Conservation (phyloP, 2,888 invertebrate genomes). For the Nineta flava region DNA sequence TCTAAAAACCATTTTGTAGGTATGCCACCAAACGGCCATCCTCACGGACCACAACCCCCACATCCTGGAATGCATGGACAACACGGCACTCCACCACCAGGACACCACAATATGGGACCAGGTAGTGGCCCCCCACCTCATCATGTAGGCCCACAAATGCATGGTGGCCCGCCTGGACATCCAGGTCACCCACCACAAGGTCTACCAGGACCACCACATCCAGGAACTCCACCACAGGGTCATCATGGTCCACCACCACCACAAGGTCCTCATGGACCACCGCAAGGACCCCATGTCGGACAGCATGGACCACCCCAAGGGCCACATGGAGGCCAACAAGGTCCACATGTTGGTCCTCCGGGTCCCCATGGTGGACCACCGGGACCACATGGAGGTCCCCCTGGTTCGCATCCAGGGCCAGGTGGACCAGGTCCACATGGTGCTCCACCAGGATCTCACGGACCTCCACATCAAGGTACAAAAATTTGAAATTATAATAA, state of each 20-base stretch:
- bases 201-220: slow-evolving; percentile 5
- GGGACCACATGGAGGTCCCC: slow-evolving; percentile 3
- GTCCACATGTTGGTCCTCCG: slow-evolving; percentile 14
- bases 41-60: slow-evolving; percentile 14
- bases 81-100: slow-evolving; percentile 16
- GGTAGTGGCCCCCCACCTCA: slow-evolving; percentile 15
- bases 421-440: slow-evolving; percentile 10
- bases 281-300: slow-evolving; percentile 16
- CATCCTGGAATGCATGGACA: slow-evolving; percentile 15
- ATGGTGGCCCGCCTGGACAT: slow-evolving; percentile 15
- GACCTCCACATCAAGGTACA: slow-evolving; percentile 14
- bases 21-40: slow-evolving; percentile 14
- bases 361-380: slow-evolving; percentile 22
- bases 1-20: slow-evolving; percentile 8
- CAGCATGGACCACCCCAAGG: slow-evolving; percentile 15
- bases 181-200: slow-evolving; percentile 13
- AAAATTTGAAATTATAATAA: too few species aligned
- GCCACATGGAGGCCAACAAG: slow-evolving; percentile 19
- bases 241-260: slow-evolving; percentile 24
- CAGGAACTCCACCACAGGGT: slow-evolving; percentile 16
- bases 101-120: slow-evolving; percentile 17
- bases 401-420: slow-evolving; percentile 14
- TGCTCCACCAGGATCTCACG: slow-evolving; percentile 12
- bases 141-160: slow-evolving; percentile 19
- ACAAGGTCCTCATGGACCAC: slow-evolving; percentile 14